phyloP scores from a whole-genome alignment of 2,888 invertebrate species.

The Carabus problematicus region DNA sequence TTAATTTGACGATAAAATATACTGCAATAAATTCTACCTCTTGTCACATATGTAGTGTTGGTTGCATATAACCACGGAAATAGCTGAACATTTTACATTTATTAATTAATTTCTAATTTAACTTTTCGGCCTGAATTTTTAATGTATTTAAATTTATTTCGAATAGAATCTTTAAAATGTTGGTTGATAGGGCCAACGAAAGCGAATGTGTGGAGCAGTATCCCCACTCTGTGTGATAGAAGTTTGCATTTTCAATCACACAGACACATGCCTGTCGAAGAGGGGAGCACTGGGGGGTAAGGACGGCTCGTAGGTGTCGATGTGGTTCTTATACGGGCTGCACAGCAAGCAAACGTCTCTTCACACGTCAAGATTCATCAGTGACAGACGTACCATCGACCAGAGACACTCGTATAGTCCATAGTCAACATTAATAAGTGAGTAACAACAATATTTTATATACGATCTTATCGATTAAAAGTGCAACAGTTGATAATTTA shows the following conservation, averaged over 20 bases:
- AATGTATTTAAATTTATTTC: no score
- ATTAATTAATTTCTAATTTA: no score
- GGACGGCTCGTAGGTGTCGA: constrained; percentile 8
- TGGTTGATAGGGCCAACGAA: background rate
- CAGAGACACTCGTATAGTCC: background rate
- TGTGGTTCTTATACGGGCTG: constrained; percentile 6
- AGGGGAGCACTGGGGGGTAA: constrained; percentile 1
- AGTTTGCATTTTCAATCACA: constrained; percentile 9
- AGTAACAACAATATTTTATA: no score
- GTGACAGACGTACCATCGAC: background rate
- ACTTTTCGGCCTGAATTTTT: no score
- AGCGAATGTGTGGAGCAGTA: background rate
- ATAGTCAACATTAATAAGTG: background rate
- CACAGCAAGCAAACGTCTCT: background rate
- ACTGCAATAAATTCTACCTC: no score
- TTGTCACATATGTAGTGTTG: no score
- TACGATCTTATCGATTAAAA: no score
- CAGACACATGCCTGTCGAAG: background rate
- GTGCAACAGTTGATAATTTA: no score
- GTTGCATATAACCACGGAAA: no score
- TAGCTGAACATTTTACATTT: no score
- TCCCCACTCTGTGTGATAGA: constrained; percentile 1
- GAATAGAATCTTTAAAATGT: background rate
- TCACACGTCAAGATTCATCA: background rate
- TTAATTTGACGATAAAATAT: no score